These are phyloP conservation scores for Columbina picui DNA, from an alignment of 2,113 vertebrate species.

Conservation along the genomic window DNA sequence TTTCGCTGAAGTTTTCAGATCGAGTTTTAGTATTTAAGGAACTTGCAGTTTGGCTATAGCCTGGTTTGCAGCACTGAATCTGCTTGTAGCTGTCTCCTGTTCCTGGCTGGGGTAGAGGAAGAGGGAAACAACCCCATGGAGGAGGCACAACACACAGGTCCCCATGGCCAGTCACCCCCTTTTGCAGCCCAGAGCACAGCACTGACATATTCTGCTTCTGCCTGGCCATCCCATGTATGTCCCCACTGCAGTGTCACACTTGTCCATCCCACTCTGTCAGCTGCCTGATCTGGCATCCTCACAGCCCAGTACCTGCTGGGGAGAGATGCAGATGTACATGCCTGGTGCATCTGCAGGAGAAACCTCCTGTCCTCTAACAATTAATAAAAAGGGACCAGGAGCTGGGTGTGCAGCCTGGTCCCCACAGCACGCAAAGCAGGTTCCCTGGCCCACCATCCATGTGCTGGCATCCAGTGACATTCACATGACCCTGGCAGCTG, in stretches of 20 bases:
- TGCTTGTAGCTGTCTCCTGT: neutral
- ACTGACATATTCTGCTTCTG: neutral
- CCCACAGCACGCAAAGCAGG: neutral
- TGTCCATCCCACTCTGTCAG: neutral
- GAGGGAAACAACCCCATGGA: neutral
- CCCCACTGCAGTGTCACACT: neutral
- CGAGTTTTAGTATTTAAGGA: neutral
- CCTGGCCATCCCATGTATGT: accelerated
- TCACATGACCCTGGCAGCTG: neutral
- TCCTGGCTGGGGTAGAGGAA: neutral
- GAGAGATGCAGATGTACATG: accelerated
- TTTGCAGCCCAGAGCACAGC: neutral
- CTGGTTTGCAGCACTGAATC: neutral
- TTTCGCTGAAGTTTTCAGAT: neutral
- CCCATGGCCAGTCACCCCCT: neutral
- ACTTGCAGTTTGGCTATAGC: neutral
- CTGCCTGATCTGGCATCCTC: neutral
- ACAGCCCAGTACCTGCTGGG: accelerated
- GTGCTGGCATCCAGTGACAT: accelerated
- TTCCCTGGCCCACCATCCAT: neutral
- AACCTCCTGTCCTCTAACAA: neutral
- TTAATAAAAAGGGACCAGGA: neutral
- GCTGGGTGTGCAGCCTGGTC: neutral
- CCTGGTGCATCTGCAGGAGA: neutral
- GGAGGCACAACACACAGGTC: neutral